Percentiles rank a stretch among this genome's conserved stretches.
These are phyloP conservation scores for Drosophila biarmipes DNA, from an alignment of 1,140 invertebrate species.

Conservation along the genomic window DNA sequence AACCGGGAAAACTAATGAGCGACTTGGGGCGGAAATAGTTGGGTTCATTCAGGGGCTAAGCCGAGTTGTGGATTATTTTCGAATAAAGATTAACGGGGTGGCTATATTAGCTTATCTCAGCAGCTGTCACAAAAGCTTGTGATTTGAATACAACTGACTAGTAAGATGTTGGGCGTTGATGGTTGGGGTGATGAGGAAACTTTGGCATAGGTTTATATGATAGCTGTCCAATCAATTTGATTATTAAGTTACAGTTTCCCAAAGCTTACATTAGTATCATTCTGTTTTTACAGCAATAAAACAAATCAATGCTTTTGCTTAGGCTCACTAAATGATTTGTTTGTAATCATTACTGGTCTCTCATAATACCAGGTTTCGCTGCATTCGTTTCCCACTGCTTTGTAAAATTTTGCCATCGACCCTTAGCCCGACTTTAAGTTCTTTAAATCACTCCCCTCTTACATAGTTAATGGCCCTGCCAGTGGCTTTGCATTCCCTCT, in stretches of 20 bases:
- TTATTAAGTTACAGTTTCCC: not conserved
- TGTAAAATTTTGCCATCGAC: not conserved
- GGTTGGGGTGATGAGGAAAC: not conserved
- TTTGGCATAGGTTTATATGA: not conserved
- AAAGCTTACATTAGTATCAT: not conserved
- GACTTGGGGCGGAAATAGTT: slow-evolving; percentile 13
- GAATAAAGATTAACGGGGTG: slow-evolving; percentile 8
- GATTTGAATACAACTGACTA: slow-evolving; percentile 18
- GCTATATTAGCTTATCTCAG: slow-evolving; percentile 1
- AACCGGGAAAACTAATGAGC: slow-evolving; percentile 35
- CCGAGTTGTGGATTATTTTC: slow-evolving; percentile 35
- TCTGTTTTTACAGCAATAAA: not conserved
- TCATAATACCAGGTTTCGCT: not conserved
- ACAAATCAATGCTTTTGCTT: not conserved
- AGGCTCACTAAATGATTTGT: not conserved
- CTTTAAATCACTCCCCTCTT: slow-evolving; percentile 33
- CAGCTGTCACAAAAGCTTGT: slow-evolving; percentile 16
- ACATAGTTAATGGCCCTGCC: slow-evolving; percentile 49
- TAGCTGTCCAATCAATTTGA: not conserved
- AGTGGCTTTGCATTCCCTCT: slow-evolving; percentile 27
- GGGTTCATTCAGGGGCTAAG: slow-evolving; percentile 20
- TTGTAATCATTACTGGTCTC: slow-evolving; percentile 5
- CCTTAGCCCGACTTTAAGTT: slow-evolving; percentile 35
- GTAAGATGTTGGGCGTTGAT: slow-evolving; percentile 19
- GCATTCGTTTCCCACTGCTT: not conserved